phyloP scores from a whole-genome alignment of 1,140 invertebrate genomes.

The Drosophila quadrilineata region DNA sequence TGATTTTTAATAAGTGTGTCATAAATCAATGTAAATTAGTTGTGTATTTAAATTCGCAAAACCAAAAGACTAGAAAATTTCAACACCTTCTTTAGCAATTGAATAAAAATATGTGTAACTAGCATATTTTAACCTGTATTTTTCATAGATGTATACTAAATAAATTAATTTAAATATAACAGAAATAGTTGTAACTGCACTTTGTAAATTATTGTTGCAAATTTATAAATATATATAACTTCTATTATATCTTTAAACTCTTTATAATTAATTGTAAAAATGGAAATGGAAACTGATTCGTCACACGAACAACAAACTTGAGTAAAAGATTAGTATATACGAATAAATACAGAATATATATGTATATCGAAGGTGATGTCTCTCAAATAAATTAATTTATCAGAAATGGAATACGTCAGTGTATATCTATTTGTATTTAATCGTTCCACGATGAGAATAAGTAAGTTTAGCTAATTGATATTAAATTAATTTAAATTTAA shows the following conservation, averaged over 20 bases:
- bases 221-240: conserved; percentile 33
- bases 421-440: conserved; percentile 46
- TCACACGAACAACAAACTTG: neutral
- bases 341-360: neutral
- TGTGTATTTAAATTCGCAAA: conserved; percentile 48
- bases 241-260: conserved; percentile 23
- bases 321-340: neutral
- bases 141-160: conserved; percentile 59
- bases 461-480: conserved; percentile 70
- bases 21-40: conserved; percentile 55
- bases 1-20: conserved; percentile 33
- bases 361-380: conserved; percentile 59
- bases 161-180: conserved; percentile 33
- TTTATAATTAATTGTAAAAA: conserved; percentile 46
- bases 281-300: conserved; percentile 4
- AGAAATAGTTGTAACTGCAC: conserved; percentile 53
- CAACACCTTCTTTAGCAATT: conserved; percentile 44
- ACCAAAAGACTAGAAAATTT: conserved; percentile 64
- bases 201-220: conserved; percentile 72
- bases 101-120: conserved; percentile 50
- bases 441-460: conserved; percentile 42
- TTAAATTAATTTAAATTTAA: conserved; percentile 50
- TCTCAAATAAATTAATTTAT: conserved; percentile 47
- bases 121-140: conserved; percentile 53
- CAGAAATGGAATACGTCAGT: conserved; percentile 35